Base-by-base conservation (phyloP, 2,888 invertebrate species). In the Andrena flavipes region DNA sequence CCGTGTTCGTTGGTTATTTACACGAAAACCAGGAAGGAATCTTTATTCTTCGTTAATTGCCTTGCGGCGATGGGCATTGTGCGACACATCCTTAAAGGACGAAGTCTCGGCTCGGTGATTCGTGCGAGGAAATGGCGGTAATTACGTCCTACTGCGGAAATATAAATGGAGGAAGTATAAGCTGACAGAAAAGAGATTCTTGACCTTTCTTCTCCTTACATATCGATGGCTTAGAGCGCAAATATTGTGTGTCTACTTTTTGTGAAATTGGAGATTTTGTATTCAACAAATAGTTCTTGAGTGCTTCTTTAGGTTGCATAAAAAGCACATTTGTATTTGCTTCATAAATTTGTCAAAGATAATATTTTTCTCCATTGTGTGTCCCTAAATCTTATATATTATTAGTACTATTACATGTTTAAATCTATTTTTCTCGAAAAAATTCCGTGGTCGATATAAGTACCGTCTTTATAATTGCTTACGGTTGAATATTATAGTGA, bases 1-100 rank as follows among this genome's bases (percentile, higher is more conserved):
- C 29, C 13, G 10, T 20, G n/a, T 29, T 59, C 26, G 10, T 10
- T 30, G n/a, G 20, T 54, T 59, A 26, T 16, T 26, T 20, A 56
- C 10, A 56, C 59, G 51, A 51, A 49, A 20, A n/a, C 3, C 42
- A 69, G 63, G 33, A 72, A 76, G 33, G 33, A 68, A 63, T 80
- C 74, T 42, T 67, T 72, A 51, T 59, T 59, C 63, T 33, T 26
- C 26, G 62, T 26, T 72, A 81, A 82, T 82, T 82, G 72, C 54
- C 20, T 35, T 35, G 62, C 63, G 29, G 51, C 70, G 10, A 49
- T 29, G 7, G 26, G 26, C 35, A 56, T 42, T 16, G 35, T 68
- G 33, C 10, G 64, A 59, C 63, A 10, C 33, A 35, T 77, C 54
- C 42, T 51, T 51, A 59, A 49, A 68, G 51, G 63, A 51, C 59